Evolutionary conservation across 2,797 vertebrate species (phyloP), one percentile per base, ranked within the genome.

Genomic region (Acanthopagrus latus): DNA sequence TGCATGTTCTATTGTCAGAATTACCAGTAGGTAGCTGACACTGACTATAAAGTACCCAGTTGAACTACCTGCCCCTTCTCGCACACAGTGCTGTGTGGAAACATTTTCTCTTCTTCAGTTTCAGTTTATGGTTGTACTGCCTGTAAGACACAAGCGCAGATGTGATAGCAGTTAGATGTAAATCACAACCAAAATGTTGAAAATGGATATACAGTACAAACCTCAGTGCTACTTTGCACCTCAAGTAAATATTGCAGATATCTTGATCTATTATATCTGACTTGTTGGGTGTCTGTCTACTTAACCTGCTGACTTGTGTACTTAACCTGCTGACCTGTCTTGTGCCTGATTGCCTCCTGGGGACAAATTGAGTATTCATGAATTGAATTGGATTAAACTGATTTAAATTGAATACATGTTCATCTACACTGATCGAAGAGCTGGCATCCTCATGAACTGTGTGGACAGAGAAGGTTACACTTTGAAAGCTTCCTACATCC

Each of bases 21-120:
- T 69, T 47, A 51, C 20, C 14, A 38, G 38, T 3, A 43, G 43
- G 48, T 62, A 14, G 38, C 10, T 29, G 25, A 13, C 44, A 10
- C 3, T 60, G 54, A 78, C 60, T 70, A 29, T 48, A n/a, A 38
- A 70, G 56, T 17, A 70, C 20, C 38, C 14, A 1, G 20, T 3
- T 54, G 54, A 43, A 14, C 16, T 64, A 54, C 20, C 21, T 66
- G 57, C 5, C 50, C 44, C 8, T 62, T 50, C 23, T 23, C 11
- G 38, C 47, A 65, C 47, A 25, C 29, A 23, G 0, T 18, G 27
- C 33, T 7, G 38, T 52, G 17, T 21, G 20, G 50, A 56, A 62
- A 44, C 25, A 46, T 67, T 11, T 10, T 33, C 33, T 18, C 33
- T 13, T 13, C 27, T 66, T 33, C 5, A 68, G 33, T 23, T 41